These are phyloP conservation scores for Chloroclysta siterata DNA, from an alignment of 2,888 invertebrate species.

Conservation along the genomic window DNA sequence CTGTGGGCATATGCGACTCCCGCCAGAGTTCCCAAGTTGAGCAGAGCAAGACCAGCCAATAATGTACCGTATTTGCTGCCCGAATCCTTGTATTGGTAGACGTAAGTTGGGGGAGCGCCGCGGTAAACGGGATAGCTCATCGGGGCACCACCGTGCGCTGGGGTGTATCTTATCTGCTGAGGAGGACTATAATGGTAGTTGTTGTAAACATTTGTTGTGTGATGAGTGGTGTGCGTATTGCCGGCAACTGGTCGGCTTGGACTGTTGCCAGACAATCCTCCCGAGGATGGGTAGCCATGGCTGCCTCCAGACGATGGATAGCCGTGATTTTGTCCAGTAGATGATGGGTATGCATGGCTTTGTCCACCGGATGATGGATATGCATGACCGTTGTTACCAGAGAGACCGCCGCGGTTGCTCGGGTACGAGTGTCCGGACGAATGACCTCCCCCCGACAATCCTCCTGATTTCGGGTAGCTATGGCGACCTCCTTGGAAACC, in stretches of 20 bases:
- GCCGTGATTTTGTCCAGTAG: slow-evolving; percentile 39
- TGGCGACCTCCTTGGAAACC: slow-evolving; percentile 42
- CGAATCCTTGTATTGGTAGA: slow-evolving; percentile 73
- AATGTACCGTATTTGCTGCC: slow-evolving; percentile 76
- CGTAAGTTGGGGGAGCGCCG: slow-evolving; percentile 70
- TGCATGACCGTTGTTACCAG: slow-evolving; percentile 41
- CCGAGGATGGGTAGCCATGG: slow-evolving; percentile 43
- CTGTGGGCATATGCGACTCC: slow-evolving; percentile 58
- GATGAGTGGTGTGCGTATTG: slow-evolving; percentile 47
- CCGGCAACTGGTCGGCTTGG: slow-evolving; percentile 37
- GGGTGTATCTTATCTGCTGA: slow-evolving; percentile 67
- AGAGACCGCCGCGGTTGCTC: slow-evolving; percentile 52
- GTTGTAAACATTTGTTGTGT: slow-evolving; percentile 60
- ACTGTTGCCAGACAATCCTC: slow-evolving; percentile 40
- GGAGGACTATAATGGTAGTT: slow-evolving; percentile 74
- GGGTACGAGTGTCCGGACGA: slow-evolving; percentile 56
- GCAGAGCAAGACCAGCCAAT: slow-evolving; percentile 69
- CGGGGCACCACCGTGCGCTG: slow-evolving; percentile 59
- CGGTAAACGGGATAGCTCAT: slow-evolving; percentile 70
- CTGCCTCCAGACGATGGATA: slow-evolving; percentile 46
- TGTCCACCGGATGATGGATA: slow-evolving; percentile 47
- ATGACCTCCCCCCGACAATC: slow-evolving; percentile 47
- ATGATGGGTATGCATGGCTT: slow-evolving; percentile 34
- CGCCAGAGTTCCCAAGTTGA: slow-evolving; percentile 73
- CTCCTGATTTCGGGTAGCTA: slow-evolving; percentile 50